Percentiles rank a stretch among this genome's conserved stretches.
These are phyloP conservation scores for Aphidius colemani DNA, from an alignment of 2,888 invertebrate species.

Conservation along the genomic window DNA sequence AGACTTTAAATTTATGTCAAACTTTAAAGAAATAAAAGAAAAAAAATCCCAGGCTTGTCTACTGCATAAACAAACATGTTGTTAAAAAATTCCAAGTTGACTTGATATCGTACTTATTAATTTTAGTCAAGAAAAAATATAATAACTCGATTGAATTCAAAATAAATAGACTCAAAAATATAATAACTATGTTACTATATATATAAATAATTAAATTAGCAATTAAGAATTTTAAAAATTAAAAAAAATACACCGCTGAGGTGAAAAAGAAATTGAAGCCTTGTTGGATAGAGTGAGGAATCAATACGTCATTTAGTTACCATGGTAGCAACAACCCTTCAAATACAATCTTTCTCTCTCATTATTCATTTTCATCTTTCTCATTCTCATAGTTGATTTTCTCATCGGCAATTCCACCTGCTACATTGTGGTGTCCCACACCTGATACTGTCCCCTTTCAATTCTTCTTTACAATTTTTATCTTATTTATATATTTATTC, in stretches of 20 bases:
- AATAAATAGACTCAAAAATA: no score
- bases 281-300: constrained; percentile 34
- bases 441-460: background rate
- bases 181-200: no score
- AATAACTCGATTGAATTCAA: no score
- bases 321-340: constrained; percentile 38
- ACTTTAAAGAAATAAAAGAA: no score
- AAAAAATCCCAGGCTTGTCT: no score
- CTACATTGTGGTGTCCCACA: background rate
- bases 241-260: background rate
- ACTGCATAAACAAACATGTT: no score
- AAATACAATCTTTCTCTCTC: constrained; percentile 15
- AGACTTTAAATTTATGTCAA: background rate
- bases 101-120: no score
- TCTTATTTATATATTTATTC: constrained; percentile 15
- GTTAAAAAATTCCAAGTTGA: no score
- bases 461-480: background rate
- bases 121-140: no score
- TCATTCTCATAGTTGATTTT: constrained; percentile 6
- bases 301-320: constrained; percentile 47
- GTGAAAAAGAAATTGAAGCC: background rate
- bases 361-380: constrained; percentile 22
- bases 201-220: background rate
- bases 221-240: constrained; percentile 1
- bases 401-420: constrained; percentile 22